Base-by-base conservation (phyloP, 2,888 invertebrate genomes). In the Andrena camellia region DNA sequence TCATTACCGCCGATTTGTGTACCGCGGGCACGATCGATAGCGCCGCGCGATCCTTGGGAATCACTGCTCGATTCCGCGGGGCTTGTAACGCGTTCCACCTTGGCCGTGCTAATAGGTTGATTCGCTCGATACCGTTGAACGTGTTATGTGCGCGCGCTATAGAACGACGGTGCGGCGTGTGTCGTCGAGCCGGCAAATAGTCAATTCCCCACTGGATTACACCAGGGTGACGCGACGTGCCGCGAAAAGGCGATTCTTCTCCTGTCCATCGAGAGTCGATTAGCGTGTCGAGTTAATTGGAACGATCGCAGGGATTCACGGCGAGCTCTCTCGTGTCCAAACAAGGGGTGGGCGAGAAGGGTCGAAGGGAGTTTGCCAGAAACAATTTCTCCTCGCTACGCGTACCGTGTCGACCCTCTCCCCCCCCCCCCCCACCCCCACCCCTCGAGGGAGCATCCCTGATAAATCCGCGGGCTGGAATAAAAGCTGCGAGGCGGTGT, bases 41-140 rank as follows among this genome's bases (percentile, higher is more conserved):
- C 57, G 52, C 20, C 54, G 52, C 67, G 89, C 86, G 90, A 86
- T 90, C 88, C 88, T 89, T 89, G 89, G 82, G 77, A 86, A 84
- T 75, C 78, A 66, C 67, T 60, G 81, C 77, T 83, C 73, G 62
- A 23, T 50, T 48, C 78, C 78, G 35, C 31, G 82, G 86, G 78
- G 89, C 87, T 90, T 91, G 91, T 91, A 91, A 92, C 88, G 87
- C 76, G n/a, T 89, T 80, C 86, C 91, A 92, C 93, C 93, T 93
- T 93, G 93, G 92, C 92, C 92, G 89, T 92, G 90, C 91, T 92
- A 92, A 92, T 92, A 90, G 90, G 78, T 89, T 90, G 90, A 91
- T 90, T 89, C 91, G 92, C 90, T 92, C 92, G 90, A 92, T 92
- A 90, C 73, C 84, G 83, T 78, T 81, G 79, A 80, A 82, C 80